A percentile compares a stretch with the other conserved stretches of the same genome.
Conservation (phyloP, 2,888 invertebrate genomes). For the Pseudolycoriella hygida region DNA sequence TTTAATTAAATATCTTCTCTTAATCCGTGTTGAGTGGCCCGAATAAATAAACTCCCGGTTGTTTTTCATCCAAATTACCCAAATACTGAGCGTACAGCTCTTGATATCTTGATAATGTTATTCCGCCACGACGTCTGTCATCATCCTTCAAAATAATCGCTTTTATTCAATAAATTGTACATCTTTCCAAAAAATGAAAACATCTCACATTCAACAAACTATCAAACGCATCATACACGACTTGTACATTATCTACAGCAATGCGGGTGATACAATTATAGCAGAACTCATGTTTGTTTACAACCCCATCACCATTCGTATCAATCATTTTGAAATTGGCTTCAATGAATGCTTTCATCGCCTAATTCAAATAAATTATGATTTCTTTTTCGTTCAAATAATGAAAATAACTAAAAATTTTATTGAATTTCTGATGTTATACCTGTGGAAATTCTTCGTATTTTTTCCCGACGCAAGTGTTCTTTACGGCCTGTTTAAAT, state of each 20-base stretch:
- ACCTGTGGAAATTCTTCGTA: slow-evolving; percentile 63
- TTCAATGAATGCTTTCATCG: slow-evolving; percentile 74
- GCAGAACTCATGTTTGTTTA: slow-evolving; percentile 63
- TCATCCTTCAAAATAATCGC: slow-evolving; percentile 44
- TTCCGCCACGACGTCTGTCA: slow-evolving; percentile 59
- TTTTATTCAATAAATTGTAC: slow-evolving; percentile 8
- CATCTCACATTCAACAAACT: slow-evolving; percentile 56
- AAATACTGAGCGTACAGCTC: slow-evolving; percentile 69
- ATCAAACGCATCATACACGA: slow-evolving; percentile 61
- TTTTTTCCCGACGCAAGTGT: slow-evolving; percentile 57
- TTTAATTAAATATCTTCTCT: no score
- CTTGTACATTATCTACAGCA: slow-evolving; percentile 56
- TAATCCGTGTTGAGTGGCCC: slow-evolving; percentile 38
- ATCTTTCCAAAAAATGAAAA: no score
- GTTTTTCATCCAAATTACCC: slow-evolving; percentile 55
- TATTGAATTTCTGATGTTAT: slow-evolving; percentile 5
- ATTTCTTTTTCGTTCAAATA: no score
- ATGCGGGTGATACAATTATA: slow-evolving; percentile 68
- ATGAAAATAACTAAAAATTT: slow-evolving; percentile 4
- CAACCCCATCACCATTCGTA: slow-evolving; percentile 60
- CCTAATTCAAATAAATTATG: slow-evolving; percentile 27
- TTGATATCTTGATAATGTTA: slow-evolving; percentile 61
- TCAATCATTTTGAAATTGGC: slow-evolving; percentile 69
- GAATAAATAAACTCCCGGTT: slow-evolving; percentile 57
- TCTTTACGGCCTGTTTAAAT: slow-evolving; percentile 64